Conservation (phyloP, 2,113 vertebrate genomes). For the Dermatemys mawii region DNA sequence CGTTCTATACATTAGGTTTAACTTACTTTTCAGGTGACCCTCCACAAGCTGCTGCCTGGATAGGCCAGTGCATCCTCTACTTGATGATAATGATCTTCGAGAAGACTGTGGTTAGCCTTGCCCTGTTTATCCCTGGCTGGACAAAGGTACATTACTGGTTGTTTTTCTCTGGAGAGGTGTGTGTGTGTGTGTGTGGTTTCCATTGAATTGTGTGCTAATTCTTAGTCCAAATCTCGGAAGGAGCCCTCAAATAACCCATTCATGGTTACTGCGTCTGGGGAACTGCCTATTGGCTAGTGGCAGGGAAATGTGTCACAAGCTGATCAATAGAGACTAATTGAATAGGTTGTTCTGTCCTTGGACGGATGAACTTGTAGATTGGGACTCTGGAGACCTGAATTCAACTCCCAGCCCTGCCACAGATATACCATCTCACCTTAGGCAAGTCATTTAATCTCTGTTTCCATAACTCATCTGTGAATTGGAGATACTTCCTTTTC, state of each 20-base stretch:
- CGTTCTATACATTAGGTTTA: neutral
- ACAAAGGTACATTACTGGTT: conserved; percentile 71
- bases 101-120: conserved; percentile 80
- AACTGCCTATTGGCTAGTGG: neutral
- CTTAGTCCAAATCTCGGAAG: neutral
- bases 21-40: conserved; percentile 73
- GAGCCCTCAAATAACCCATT: neutral
- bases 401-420: neutral
- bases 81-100: conserved; percentile 84
- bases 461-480: neutral
- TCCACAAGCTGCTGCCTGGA: conserved; percentile 78
- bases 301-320: neutral
- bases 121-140: conserved; percentile 82
- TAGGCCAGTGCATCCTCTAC: conserved; percentile 81
- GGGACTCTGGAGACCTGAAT: neutral
- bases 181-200: too few species aligned
- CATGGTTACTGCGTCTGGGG: neutral
- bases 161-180: neutral
- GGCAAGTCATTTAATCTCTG: neutral
- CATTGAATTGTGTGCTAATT: neutral
- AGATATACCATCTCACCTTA: neutral
- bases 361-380: neutral
- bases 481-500: neutral
- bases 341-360: neutral
- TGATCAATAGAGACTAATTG: neutral